A percentile compares a stretch with the other conserved stretches of the same genome.
Conservation (phyloP, 1,140 invertebrate genomes). For the silkworm (Bombyx mori) region DNA sequence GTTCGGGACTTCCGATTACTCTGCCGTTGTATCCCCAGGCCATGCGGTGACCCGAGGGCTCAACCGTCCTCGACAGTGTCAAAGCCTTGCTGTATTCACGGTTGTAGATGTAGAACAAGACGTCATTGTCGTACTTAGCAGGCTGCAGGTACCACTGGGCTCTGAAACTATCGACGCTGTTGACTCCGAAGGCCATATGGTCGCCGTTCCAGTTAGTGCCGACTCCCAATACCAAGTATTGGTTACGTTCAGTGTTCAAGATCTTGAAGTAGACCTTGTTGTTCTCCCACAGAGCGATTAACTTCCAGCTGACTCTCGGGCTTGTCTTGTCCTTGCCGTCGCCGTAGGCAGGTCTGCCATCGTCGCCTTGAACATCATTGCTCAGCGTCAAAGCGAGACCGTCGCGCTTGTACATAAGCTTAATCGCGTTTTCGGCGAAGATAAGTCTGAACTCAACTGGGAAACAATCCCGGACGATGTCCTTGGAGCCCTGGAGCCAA, state of each 20-base stretch:
- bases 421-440: background rate
- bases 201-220: background rate
- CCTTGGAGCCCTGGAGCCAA: background rate
- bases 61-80: constrained; percentile 1
- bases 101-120: constrained; percentile 4
- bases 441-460: constrained; percentile 3
- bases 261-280: constrained; percentile 2
- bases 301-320: background rate
- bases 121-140: background rate
- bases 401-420: background rate
- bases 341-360: too few relatives aligned
- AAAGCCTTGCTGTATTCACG: constrained; percentile 2
- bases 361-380: background rate
- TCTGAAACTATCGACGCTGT: background rate
- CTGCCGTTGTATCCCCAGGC: background rate
- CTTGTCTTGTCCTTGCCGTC: background rate
- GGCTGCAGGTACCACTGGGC: constrained; percentile 4
- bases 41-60: background rate
- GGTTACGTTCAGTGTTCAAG: background rate
- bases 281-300: background rate
- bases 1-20: constrained; percentile 1
- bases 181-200: background rate
- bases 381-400: background rate
- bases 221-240: constrained; percentile 1
- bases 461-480: background rate